Percentiles rank a stretch among this genome's conserved stretches.
These are phyloP conservation scores for Frieseomelitta varia DNA, from an alignment of 1,140 invertebrate species.

Conservation along the genomic window DNA sequence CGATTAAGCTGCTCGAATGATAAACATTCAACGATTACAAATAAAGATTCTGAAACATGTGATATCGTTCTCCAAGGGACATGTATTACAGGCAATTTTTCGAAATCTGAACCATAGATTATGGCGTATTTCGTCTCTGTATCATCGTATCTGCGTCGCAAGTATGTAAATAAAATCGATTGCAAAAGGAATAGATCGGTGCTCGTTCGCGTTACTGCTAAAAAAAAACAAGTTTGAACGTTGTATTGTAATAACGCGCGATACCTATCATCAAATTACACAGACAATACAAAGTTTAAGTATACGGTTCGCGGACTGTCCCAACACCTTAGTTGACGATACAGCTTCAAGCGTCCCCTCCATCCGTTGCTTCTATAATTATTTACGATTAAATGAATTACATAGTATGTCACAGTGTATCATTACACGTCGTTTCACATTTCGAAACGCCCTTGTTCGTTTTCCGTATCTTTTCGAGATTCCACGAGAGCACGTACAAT, in stretches of 20 bases:
- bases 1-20: no score
- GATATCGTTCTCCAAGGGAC: not conserved
- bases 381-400: conserved; percentile 63
- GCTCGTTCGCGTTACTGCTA: not conserved
- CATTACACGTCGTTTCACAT: conserved; percentile 43
- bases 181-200: not conserved
- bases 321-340: conserved; percentile 43
- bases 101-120: not conserved
- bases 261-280: conserved; percentile 50
- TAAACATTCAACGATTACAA: not conserved
- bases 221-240: conserved; percentile 48
- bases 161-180: not conserved
- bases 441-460: conserved; percentile 42
- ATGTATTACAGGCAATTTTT: not conserved
- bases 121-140: no score
- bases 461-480: conserved; percentile 37
- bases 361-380: conserved; percentile 56
- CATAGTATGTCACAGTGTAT: conserved; percentile 54
- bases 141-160: no score
- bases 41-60: not conserved
- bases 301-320: not conserved
- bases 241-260: conserved; percentile 37
- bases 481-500: conserved; percentile 25
- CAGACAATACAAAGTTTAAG: conserved; percentile 39
- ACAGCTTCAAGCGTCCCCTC: conserved; percentile 19